These are phyloP conservation scores for Chiloscyllium plagiosum DNA, from an alignment of 2,113 vertebrate species.

Conservation along the genomic window DNA sequence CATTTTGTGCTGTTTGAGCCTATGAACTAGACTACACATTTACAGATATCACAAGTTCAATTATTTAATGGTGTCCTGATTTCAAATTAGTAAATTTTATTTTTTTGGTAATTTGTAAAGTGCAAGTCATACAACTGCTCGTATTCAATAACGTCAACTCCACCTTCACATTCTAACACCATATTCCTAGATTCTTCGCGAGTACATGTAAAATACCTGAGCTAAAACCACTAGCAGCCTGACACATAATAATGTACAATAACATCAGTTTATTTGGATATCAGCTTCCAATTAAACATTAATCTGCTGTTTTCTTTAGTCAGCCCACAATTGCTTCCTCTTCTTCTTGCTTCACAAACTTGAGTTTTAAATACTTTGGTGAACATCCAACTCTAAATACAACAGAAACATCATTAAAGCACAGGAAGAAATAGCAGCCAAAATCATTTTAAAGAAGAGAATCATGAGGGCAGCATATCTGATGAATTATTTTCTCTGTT, in stretches of 20 bases:
- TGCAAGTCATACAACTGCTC: background rate
- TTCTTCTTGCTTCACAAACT: slow-evolving; percentile 69
- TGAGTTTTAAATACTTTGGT: slow-evolving; percentile 71
- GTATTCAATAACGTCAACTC: background rate
- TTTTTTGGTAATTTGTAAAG: background rate
- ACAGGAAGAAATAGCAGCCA: background rate
- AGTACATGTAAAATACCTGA: background rate
- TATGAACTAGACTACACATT: background rate
- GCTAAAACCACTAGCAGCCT: background rate
- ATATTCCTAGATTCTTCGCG: background rate
- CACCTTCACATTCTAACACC: background rate
- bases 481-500: background rate
- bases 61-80: background rate
- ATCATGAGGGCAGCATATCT: background rate
- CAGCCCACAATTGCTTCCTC: slow-evolving; percentile 60
- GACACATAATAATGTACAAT: background rate
- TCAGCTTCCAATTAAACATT: background rate
- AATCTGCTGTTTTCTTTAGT: background rate
- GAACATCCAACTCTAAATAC: slow-evolving; percentile 56
- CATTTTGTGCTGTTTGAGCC: background rate
- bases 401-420: background rate
- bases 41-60: background rate
- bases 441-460: background rate
- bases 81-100: background rate
- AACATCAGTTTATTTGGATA: background rate